Base-by-base conservation (phyloP, 2,113 vertebrate species). In the Strix uralensis region DNA sequence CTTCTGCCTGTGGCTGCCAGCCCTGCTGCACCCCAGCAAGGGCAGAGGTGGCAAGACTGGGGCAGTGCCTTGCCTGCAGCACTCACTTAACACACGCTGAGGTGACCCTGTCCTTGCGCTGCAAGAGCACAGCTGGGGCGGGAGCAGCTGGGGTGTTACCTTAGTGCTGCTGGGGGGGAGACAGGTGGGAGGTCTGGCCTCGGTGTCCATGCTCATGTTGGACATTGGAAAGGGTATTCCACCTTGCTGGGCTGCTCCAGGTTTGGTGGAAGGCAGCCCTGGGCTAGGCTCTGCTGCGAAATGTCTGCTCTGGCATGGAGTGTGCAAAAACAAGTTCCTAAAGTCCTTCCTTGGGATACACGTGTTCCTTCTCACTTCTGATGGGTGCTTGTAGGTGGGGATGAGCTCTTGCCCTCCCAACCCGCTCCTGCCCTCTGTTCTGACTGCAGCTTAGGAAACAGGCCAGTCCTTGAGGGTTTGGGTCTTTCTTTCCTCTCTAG, bases 181-280 rank as follows among this genome's bases (percentile, higher is more conserved):
- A 13, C 29, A 30, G 34, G 23, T 69, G 55, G 47, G 40, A 26
- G n/a, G 49, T 21, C 40, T 0, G 4, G 22, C 5, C 13, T 11
- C 0, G 1, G 47, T 40, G 38, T 61, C 15, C 1, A 0, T 36
- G 57, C 42, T 90, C 2, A 2, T 13, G 25, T 4, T n/a, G 29
- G 62, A 27, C 9, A 11, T 6, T 2, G 8, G n/a, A 40, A 55
- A 62, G 55, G 34, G 15, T 54, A 26, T 62, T 62, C 22, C 6
- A 47, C 55, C 55, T 40, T 55, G 27, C 25, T 5, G 9, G 62
- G 40, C 20, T 21, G 47, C 25, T 62, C 25, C 34, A 49, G 61
- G 44, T 15, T 34, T 57, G 36, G 57, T 32, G 54, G 15, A 36
- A 40, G 29, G 23, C n/a, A 81, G 72, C 25, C 44, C 59, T 34